phyloP scores from a whole-genome alignment of 2,888 invertebrate species.

The Biston betularia region DNA sequence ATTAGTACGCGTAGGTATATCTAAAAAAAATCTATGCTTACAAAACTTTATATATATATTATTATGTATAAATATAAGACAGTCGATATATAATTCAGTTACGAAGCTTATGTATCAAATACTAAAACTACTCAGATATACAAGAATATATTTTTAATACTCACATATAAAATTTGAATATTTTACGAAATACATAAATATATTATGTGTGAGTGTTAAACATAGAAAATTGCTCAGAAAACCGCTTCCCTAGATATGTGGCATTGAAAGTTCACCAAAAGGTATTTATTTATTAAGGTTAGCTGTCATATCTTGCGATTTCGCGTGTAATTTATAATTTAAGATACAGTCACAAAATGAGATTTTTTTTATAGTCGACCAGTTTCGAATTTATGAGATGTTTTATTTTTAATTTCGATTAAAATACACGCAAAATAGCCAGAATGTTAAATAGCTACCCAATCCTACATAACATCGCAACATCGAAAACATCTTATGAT shows the following conservation, averaged over 20 bases:
- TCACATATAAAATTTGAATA: conserved; percentile 11
- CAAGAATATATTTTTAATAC: conserved; percentile 36
- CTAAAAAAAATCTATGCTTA: conserved; percentile 41
- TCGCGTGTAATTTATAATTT: not conserved
- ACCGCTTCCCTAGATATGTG: conserved; percentile 30
- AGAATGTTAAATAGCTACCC: conserved; percentile 7
- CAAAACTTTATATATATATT: conserved; percentile 37
- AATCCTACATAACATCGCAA: conserved; percentile 30
- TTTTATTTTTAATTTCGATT: too few relatives aligned
- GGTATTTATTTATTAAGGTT: conserved; percentile 12
- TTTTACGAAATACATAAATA: conserved; percentile 6
- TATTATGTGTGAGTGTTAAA: conserved; percentile 19
- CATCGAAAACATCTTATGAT: conserved; percentile 34
- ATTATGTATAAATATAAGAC: conserved; percentile 39
- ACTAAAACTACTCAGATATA: conserved; percentile 41
- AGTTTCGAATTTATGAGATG: too few relatives aligned
- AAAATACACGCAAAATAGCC: conserved; percentile 3
- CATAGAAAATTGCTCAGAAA: conserved; percentile 22
- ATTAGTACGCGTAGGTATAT: conserved; percentile 40
- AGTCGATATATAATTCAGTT: conserved; percentile 45
- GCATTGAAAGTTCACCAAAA: conserved; percentile 20
- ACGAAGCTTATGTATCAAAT: conserved; percentile 45
- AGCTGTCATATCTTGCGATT: not conserved
- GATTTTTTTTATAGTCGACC: not conserved
- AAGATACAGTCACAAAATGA: not conserved